Conservation (phyloP, 2,888 invertebrate species). For the Leptopilina drosophilae region DNA sequence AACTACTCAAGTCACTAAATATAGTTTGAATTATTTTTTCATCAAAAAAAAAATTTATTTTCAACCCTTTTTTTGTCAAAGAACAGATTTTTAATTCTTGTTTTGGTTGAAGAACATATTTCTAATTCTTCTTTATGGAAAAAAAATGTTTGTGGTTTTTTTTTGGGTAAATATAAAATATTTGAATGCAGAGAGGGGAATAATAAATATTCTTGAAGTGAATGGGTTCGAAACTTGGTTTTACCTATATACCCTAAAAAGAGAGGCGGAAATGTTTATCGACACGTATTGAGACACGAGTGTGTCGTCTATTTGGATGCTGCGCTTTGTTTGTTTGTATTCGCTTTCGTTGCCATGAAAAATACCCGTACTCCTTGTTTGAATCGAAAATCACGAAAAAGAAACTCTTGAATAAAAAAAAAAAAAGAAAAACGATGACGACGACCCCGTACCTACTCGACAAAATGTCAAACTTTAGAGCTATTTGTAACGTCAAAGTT, state of each 20-base stretch:
- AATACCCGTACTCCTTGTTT: slow-evolving; percentile 6
- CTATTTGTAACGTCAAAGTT: no score
- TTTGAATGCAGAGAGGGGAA: neutral
- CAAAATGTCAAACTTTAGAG: neutral
- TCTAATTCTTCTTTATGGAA: neutral
- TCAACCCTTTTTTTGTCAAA: neutral
- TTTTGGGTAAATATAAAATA: no score
- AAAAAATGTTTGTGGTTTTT: neutral
- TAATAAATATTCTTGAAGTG: slow-evolving; percentile 17
- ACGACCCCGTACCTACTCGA: slow-evolving; percentile 3
- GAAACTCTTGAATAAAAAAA: slow-evolving; percentile 7
- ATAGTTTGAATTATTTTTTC: no score
- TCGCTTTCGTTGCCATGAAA: slow-evolving; percentile 10
- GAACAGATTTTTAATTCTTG: neutral
- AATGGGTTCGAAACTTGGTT: slow-evolving; percentile 16
- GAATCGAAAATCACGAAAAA: slow-evolving; percentile 37
- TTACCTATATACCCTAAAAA: slow-evolving; percentile 13
- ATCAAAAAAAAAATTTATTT: neutral
- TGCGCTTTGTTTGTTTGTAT: slow-evolving; percentile 5
- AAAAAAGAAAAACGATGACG: no score
- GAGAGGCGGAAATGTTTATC: slow-evolving; percentile 37
- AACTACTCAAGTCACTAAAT: no score
- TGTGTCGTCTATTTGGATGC: slow-evolving; percentile 28
- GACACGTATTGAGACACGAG: slow-evolving; percentile 40
- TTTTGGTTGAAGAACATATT: neutral